Evolutionary conservation across 2,888 invertebrate genomes (phyloP).

Genomic region (Apodemia mormo): DNA sequence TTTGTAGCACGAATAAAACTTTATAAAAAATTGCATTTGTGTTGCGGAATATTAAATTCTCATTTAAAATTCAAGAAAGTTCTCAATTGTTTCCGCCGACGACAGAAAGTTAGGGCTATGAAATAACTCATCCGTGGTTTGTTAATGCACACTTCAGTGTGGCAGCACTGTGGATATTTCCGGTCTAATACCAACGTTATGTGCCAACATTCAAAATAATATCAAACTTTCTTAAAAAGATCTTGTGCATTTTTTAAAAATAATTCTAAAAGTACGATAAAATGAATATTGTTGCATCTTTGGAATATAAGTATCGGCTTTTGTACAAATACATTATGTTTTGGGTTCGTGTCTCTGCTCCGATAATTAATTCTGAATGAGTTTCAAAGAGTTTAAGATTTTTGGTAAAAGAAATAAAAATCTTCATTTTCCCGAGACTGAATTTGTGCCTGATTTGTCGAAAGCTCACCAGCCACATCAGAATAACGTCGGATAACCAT

Average conservation of each 20-base stretch:
- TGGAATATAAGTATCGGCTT: no score
- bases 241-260: slow-evolving; percentile 1
- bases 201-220: not conserved
- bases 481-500: not conserved
- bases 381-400: no score
- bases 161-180: not conserved
- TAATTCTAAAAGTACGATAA: not conserved
- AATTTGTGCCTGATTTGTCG: not conserved
- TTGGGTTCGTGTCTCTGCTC: no score
- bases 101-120: slow-evolving; percentile 9
- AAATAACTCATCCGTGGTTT: slow-evolving; percentile 11
- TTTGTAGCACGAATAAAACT: not conserved
- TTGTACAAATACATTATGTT: no score
- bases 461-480: not conserved
- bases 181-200: not conserved
- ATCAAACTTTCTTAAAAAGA: not conserved
- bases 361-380: no score
- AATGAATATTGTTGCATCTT: no score
- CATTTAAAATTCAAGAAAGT: slow-evolving; percentile 20
- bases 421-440: not conserved
- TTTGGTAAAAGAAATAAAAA: no score
- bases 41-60: slow-evolving; percentile 2
- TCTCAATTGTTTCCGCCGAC: slow-evolving; percentile 22
- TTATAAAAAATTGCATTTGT: slow-evolving; percentile 10
- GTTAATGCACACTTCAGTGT: not conserved